Evolutionary conservation across 2,113 vertebrate genomes (phyloP).

Genomic region (Centropus bengalensis): DNA sequence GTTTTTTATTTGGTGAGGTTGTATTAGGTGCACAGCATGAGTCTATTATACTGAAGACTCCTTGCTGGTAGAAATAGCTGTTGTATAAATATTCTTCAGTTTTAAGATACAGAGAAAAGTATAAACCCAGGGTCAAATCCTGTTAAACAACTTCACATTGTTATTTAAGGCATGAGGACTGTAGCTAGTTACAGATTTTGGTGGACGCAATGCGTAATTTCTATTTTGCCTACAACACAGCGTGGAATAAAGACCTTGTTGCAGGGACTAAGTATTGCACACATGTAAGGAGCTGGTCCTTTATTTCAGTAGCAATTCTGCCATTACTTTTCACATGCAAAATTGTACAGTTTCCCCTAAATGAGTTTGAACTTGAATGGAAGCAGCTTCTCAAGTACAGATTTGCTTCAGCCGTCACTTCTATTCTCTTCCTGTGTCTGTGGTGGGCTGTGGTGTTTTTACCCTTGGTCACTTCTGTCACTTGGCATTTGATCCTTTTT

Average conservation of each 20-base stretch:
- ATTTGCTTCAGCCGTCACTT: constrained; percentile 20
- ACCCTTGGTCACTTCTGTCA: background rate
- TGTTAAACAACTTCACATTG: background rate
- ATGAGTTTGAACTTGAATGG: background rate
- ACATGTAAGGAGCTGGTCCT: background rate
- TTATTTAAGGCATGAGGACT: background rate
- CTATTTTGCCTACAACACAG: background rate
- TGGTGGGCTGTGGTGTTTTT: background rate
- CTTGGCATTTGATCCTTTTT: background rate
- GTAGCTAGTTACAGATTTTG: background rate
- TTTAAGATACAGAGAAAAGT: background rate
- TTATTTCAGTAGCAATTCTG: background rate
- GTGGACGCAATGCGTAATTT: background rate
- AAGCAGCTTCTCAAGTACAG: background rate
- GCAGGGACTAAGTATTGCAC: background rate
- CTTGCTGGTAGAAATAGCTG: background rate
- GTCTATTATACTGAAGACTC: background rate
- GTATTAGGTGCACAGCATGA: background rate
- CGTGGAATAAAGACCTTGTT: background rate
- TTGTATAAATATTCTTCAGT: background rate
- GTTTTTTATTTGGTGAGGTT: background rate
- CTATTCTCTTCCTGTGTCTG: background rate
- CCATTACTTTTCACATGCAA: background rate
- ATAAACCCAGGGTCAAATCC: background rate
- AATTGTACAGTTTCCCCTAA: background rate